Conservation (phyloP, 2,113 vertebrate genomes). For the Miniopterus natalensis region DNA sequence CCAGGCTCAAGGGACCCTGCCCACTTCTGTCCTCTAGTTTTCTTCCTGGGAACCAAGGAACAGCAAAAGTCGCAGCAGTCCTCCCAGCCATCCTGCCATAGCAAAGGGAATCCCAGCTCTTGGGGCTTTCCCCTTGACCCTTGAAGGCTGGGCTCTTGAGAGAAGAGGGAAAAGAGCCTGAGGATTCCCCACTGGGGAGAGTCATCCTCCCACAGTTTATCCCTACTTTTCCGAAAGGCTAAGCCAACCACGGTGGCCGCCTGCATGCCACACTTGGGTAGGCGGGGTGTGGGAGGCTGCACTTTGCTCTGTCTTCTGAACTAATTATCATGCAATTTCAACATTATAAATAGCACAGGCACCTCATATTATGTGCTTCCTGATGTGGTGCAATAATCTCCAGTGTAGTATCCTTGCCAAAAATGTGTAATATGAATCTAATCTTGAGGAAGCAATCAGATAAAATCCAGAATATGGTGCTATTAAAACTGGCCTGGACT, state of each 20-base stretch:
- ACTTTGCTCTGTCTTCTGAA: not conserved
- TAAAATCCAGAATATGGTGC: slow-evolving; percentile 4
- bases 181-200: not conserved
- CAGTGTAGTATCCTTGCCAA: not conserved
- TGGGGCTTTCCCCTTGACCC: not conserved
- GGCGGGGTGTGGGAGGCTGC: not conserved
- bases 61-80: not conserved
- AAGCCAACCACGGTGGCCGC: not conserved
- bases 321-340: not conserved
- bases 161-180: not conserved
- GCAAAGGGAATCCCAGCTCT: not conserved
- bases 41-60: not conserved
- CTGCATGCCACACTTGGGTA: not conserved
- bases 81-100: not conserved
- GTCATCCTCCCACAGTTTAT: not conserved
- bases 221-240: not conserved
- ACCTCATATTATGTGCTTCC: not conserved
- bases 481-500: not conserved
- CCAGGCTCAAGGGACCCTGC: not conserved
- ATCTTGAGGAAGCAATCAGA: slow-evolving; percentile 24
- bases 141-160: not conserved
- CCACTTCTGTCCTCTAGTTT: not conserved
- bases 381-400: not conserved
- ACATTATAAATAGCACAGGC: not conserved
- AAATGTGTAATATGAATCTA: not conserved